These are phyloP conservation scores for Diphyllodes magnificus DNA, from an alignment of 2,113 vertebrate genomes.

Conservation along the genomic window DNA sequence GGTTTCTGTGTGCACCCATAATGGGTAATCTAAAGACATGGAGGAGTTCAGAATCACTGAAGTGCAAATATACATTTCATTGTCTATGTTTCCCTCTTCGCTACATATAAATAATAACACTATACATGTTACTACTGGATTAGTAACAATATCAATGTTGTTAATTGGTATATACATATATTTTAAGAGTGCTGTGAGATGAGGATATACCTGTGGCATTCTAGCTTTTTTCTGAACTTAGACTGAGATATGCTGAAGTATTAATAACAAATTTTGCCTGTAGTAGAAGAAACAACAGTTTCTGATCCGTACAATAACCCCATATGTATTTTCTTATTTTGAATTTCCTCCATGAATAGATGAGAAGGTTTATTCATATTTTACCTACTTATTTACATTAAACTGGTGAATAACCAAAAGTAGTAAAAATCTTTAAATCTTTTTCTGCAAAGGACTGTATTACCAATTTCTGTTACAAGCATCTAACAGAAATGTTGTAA, in stretches of 20 bases:
- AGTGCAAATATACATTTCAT: not conserved
- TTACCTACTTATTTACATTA: not conserved
- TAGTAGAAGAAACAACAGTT: not conserved
- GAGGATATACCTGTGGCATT: not conserved
- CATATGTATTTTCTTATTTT: not conserved
- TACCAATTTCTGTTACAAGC: not conserved
- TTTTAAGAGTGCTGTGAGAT: not conserved
- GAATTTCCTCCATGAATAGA: not conserved
- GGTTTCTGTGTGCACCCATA: not conserved
- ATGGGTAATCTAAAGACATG: not conserved
- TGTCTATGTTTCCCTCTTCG: not conserved
- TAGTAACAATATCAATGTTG: not conserved
- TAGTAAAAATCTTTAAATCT: not conserved
- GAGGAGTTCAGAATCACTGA: not conserved
- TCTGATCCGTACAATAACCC: not conserved
- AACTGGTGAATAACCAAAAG: not conserved
- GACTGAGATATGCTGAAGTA: not conserved
- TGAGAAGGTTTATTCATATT: not conserved
- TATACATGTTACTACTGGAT: not conserved
- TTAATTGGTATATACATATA: not conserved
- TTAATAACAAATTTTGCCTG: not conserved
- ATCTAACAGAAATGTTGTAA: not conserved
- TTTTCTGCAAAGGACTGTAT: not conserved
- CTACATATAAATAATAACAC: not conserved
- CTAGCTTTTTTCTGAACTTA: not conserved